Evolutionary conservation across 2,797 vertebrate species (phyloP).

Genomic region (Mionectes olivaceus): DNA sequence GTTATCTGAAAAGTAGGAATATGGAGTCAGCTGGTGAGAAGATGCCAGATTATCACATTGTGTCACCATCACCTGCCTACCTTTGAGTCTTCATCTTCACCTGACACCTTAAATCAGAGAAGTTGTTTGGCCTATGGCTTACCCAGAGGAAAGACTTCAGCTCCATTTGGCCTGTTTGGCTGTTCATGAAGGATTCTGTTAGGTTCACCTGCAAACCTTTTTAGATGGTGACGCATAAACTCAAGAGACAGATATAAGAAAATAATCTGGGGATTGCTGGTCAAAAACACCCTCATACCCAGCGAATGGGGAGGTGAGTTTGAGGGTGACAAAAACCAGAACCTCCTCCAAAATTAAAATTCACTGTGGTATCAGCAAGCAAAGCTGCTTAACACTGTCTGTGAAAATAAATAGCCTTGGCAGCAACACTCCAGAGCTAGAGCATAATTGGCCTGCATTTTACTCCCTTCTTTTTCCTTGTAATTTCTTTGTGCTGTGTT

Average conservation of each 20-base stretch:
- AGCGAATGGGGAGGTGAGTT: not conserved
- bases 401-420: conserved; percentile 68
- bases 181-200: not conserved
- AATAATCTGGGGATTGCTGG: not conserved
- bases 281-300: not conserved
- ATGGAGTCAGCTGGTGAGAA: not conserved
- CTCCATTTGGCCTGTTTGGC: not conserved
- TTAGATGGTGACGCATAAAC: not conserved
- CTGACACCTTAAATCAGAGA: not conserved
- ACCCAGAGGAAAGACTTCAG: not conserved
- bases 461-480: conserved; percentile 29
- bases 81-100: not conserved
- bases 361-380: conserved; percentile 51
- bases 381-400: conserved; percentile 51
- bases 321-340: conserved; percentile 15
- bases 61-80: not conserved
- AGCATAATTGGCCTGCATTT: conserved; percentile 66
- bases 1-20: not conserved
- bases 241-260: not conserved
- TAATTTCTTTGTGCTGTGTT: conserved; percentile 63
- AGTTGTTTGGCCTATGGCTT: not conserved
- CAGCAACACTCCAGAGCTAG: conserved; percentile 57
- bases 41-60: accelerated
- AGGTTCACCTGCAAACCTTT: not conserved
- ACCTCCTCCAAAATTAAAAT: conserved; percentile 54